Conservation (phyloP, 2,888 invertebrate genomes). For the Aphidius colemani region DNA sequence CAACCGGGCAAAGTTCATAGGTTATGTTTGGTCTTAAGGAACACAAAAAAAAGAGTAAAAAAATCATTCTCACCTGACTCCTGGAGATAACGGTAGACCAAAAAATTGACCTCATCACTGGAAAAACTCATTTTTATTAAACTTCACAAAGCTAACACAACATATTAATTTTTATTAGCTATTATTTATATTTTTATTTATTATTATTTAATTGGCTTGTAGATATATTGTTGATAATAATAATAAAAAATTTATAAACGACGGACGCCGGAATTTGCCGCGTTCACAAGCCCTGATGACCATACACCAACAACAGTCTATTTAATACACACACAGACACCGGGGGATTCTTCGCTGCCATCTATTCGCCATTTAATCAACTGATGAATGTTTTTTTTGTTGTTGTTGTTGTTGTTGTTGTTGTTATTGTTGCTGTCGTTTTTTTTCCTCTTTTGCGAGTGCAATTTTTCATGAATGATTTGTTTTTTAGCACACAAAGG, state of each 20-base stretch:
- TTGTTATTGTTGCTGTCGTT: too few relatives aligned
- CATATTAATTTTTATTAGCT: constrained; percentile 38
- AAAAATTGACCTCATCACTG: constrained; percentile 98
- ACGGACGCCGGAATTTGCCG: constrained; percentile 44
- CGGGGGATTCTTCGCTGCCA: neutral
- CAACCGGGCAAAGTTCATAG: neutral
- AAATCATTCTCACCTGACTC: constrained; percentile 83
- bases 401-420: too few relatives aligned
- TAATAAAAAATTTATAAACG: constrained; percentile 25
- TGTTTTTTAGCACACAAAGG: too few relatives aligned
- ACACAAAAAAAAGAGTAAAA: neutral
- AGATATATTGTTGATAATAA: neutral
- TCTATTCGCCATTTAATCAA: neutral
- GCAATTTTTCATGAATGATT: too few relatives aligned
- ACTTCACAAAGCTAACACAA: constrained; percentile 41
- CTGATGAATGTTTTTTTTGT: neutral
- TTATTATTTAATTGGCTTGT: neutral
- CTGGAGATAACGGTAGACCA: constrained; percentile 97
- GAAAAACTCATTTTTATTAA: constrained; percentile 87
- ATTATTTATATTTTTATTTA: constrained; percentile 14
- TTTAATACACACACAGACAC: neutral
- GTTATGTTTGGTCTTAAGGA: constrained; percentile 27
- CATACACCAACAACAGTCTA: neutral
- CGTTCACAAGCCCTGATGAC: constrained; percentile 32
- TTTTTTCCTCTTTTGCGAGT: too few relatives aligned